Base-by-base conservation (phyloP, 2,888 invertebrate genomes). In the Malthinus flaveolus region DNA sequence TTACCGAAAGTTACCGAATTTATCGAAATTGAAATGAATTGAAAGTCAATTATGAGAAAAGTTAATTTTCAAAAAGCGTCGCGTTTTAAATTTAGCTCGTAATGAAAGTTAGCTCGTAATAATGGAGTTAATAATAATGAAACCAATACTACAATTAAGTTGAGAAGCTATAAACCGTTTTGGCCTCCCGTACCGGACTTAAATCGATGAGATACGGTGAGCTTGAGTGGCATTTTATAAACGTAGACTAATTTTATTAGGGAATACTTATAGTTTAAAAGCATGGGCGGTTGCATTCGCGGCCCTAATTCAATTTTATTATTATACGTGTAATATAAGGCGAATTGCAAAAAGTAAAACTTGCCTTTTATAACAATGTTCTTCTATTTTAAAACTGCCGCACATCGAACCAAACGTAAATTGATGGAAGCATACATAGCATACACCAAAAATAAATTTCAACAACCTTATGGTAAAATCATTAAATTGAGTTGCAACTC, bases 231-330 rank as follows among this genome's bases (percentile, higher is more conserved):
- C 55, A 49, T 59, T 64, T 64, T 60, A 60, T 62, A 64, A 64
- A 61, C 61, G 59, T 39, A 56, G 56, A 51, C 60, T 64, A 64
- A 64, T 61, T 64, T 58, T 52, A 49, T 64, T 64, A 61, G 57
- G 50, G 55, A 39, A 61, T 61, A 61, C 63, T 63, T 59, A 59
- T 55, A 59, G 53, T 63, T 60, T 64, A 63, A 64, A 64, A 64
- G 64, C 64, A 51, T 60, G 51, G 52, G 47, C 57, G 59, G 59
- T 60, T 49, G 52, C 52, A 56, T 9, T 49, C 49, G 46, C 45
- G 49, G 58, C 55, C 55, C 55, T 59, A 59, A 59, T 59, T 59
- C 36, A 35, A 59, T 59, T 55, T 59, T 55, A 51, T 55, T 55
- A 51, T 51, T 15, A 42, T 12, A 15, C 31, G 54, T 51, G 51